Percentiles rank a stretch among this genome's conserved stretches.
phyloP scores from a whole-genome alignment of 2,113 vertebrate genomes.

The Entomyzon cyanotis region DNA sequence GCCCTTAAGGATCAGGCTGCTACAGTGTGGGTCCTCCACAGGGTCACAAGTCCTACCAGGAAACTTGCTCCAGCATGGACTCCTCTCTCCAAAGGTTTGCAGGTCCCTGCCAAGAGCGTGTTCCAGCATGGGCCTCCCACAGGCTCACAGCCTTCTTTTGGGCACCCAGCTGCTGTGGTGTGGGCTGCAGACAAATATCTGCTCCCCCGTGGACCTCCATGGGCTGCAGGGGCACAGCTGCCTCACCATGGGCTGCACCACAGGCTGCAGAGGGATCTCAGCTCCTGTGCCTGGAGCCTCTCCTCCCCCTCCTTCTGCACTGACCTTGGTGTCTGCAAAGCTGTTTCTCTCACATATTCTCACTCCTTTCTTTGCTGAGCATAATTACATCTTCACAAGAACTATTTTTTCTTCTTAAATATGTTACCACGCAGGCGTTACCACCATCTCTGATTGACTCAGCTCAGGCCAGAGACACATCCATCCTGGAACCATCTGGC shows the following conservation, averaged over 20 bases:
- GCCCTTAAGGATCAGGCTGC: background rate
- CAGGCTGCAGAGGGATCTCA: rapidly evolving
- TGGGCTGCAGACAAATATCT: background rate
- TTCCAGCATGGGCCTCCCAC: background rate
- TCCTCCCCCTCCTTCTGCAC: background rate
- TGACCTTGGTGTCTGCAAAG: background rate
- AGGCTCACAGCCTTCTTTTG: background rate
- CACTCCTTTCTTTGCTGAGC: background rate
- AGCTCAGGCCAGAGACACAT: background rate
- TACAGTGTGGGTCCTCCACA: no score
- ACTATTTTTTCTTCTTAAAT: background rate
- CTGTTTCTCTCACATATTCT: background rate
- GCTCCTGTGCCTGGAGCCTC: background rate
- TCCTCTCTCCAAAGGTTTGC: background rate
- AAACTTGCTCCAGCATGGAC: background rate
- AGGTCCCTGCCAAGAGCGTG: background rate
- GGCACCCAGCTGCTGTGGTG: background rate
- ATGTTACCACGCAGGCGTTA: background rate
- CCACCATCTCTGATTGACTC: background rate
- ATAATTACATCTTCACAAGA: background rate
- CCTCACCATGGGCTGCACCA: background rate
- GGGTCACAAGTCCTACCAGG: background rate
- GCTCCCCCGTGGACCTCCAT: no score
- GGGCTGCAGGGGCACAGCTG: background rate
- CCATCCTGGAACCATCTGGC: background rate